Conservation (phyloP, 2,888 invertebrate species). For the Listrodromus nycthemerus region DNA sequence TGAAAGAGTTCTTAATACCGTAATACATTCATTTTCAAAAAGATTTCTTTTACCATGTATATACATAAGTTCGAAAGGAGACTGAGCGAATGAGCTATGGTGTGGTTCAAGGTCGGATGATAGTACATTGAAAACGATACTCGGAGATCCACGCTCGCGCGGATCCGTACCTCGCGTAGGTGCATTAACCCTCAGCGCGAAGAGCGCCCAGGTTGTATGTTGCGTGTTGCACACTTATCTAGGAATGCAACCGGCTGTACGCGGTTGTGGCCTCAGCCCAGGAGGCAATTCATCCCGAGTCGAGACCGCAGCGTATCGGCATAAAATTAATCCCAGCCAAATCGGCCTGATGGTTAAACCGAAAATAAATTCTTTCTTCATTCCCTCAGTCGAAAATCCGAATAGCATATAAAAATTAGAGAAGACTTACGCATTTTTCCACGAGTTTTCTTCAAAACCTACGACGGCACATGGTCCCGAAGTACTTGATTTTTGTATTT, state of each 20-base stretch:
- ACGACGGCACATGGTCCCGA: constrained; percentile 54
- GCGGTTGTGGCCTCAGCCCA: constrained; percentile 41
- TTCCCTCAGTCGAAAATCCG: constrained; percentile 7
- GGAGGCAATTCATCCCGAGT: constrained; percentile 38
- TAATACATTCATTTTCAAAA: not conserved
- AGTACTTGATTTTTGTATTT: not conserved
- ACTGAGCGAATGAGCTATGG: constrained; percentile 46
- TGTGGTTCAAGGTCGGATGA: constrained; percentile 70
- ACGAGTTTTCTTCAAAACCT: constrained; percentile 51
- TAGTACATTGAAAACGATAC: constrained; percentile 70
- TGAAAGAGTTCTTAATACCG: too few relatives aligned
- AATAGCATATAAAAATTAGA: not conserved
- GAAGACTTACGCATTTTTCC: constrained; percentile 63
- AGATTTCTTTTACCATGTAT: not conserved
- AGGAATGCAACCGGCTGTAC: constrained; percentile 71
- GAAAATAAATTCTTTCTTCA: constrained; percentile 25
- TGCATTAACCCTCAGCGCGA: constrained; percentile 70
- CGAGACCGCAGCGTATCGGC: constrained; percentile 25
- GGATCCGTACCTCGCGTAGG: constrained; percentile 59
- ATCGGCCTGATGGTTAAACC: not conserved
- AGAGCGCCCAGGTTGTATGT: constrained; percentile 58
- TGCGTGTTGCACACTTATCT: constrained; percentile 68
- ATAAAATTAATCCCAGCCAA: not conserved
- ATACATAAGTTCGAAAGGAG: not conserved
- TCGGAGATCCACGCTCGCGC: constrained; percentile 66